These are phyloP conservation scores for Apodemia duryi DNA, from an alignment of 2,888 invertebrate species.

Conservation along the genomic window DNA sequence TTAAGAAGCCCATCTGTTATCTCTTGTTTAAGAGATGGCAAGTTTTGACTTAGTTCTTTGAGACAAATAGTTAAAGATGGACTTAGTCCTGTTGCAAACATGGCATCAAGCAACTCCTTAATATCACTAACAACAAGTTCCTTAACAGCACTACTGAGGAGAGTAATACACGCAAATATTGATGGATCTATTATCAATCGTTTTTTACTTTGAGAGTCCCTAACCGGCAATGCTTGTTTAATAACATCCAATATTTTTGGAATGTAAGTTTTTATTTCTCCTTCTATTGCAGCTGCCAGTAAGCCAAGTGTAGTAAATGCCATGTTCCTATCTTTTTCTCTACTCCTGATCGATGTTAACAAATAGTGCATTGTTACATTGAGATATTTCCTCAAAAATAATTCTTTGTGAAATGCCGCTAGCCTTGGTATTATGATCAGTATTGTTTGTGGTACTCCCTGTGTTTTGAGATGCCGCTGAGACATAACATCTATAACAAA, in stretches of 20 bases:
- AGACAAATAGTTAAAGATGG: slow-evolving; percentile 94
- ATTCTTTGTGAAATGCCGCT: slow-evolving; percentile 93
- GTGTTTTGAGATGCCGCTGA: slow-evolving; percentile 86
- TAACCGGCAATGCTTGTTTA: slow-evolving; percentile 86
- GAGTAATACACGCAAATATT: slow-evolving; percentile 95
- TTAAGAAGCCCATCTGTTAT: slow-evolving; percentile 96
- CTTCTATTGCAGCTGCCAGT: slow-evolving; percentile 92
- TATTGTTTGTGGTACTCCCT: slow-evolving; percentile 92
- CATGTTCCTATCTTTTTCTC: slow-evolving; percentile 91
- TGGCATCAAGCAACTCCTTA: slow-evolving; percentile 90
- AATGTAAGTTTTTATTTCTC: slow-evolving; percentile 88
- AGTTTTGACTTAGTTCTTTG: slow-evolving; percentile 91
- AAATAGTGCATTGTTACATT: slow-evolving; percentile 88
- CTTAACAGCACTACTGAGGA: slow-evolving; percentile 92
- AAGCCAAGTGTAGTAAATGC: slow-evolving; percentile 95
- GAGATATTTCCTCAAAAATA: slow-evolving; percentile 88
- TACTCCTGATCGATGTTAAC: slow-evolving; percentile 85
- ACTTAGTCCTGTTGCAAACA: slow-evolving; percentile 95
- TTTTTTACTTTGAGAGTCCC: slow-evolving; percentile 88
- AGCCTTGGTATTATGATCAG: slow-evolving; percentile 93
- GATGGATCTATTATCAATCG: slow-evolving; percentile 88
- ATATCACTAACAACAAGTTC: slow-evolving; percentile 88
- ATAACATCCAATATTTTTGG: slow-evolving; percentile 92
- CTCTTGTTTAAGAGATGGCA: slow-evolving; percentile 91
- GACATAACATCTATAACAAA: slow-evolving; percentile 84